These are phyloP conservation scores for Ceryle rudis DNA, from an alignment of 2,797 vertebrate genomes.

Conservation along the genomic window DNA sequence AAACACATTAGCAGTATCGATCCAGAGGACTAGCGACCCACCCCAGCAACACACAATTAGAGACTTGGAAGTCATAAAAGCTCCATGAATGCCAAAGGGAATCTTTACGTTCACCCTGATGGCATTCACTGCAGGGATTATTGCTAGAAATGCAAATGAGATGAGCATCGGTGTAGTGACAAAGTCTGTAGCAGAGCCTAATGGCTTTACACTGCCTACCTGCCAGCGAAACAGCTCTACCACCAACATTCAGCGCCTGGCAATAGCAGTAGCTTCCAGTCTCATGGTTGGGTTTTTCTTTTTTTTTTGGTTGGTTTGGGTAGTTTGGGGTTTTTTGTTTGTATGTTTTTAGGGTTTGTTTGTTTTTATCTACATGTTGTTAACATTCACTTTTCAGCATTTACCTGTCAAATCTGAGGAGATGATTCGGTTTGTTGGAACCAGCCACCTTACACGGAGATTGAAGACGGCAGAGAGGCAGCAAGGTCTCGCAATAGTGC, in stretches of 20 bases:
- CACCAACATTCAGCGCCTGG: accelerated
- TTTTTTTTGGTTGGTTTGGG: too few relatives aligned
- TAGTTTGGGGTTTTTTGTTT: too few relatives aligned
- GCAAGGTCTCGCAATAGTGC: background rate
- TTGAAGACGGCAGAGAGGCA: background rate
- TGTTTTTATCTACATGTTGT: too few relatives aligned
- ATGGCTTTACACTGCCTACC: accelerated
- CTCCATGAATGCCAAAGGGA: background rate
- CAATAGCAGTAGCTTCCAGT: background rate
- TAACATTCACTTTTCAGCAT: background rate
- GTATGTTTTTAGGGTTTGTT: too few relatives aligned
- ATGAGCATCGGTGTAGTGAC: background rate
- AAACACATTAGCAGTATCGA: accelerated
- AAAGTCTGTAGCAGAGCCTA: background rate
- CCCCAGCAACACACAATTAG: accelerated
- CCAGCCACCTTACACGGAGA: background rate
- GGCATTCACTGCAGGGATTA: background rate
- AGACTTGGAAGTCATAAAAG: background rate
- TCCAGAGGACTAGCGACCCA: accelerated
- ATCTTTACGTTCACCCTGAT: background rate
- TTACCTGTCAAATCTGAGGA: background rate
- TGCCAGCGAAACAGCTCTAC: background rate
- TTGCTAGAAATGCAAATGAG: background rate
- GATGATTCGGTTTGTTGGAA: background rate
- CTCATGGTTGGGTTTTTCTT: too few relatives aligned